Evolutionary conservation across 2,888 invertebrate genomes (phyloP), one percentile per base, ranked within the genome.

Genomic region (Macrophya alboannulata): DNA sequence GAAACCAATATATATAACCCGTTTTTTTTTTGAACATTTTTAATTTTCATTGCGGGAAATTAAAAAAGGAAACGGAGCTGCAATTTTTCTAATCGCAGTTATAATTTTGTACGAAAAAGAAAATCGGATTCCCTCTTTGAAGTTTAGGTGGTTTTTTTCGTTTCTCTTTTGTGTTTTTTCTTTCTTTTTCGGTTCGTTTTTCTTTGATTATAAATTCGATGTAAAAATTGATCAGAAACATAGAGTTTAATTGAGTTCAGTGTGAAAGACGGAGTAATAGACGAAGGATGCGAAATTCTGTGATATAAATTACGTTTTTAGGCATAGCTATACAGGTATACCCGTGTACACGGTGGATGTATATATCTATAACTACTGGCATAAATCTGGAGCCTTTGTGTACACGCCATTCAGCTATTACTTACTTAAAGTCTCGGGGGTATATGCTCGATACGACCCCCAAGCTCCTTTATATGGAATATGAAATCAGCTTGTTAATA

Each of bases 401-500:
- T 86, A 86, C 89, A 89, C 88, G 89, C 89, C 85, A 90, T 90
- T 90, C 88, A 88, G 89, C 88, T 89, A 89, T 90, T 90, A 90
- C 88, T 89, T 89, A 90, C 88, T 86, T 86, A 87, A 85, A 59
- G 85, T 87, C 88, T 86, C 85, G 86, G n/a, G n/a, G n/a, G 84
- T 85, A 85, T 85, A 85, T 88, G 86, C 86, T 86, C 86, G 85
- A 87, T 87, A 86, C 86, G 87, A 87, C 86, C 88, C 17, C 2
- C 31, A n/a, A 17, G 31, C 51, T 55, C 43, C 43, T n/a, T 88
- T 88, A 31, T 31, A 31, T 31, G 87, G 90, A 90, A 90, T 90
- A 90, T 88, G 87, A 88, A 90, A 90, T 90, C 88, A 88, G 89
- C 86, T 89, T 90, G 89, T 89, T 90, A 91, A 90, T 90, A 88